Conservation (phyloP, 2,113 vertebrate species). For the Oryzias woworae region DNA sequence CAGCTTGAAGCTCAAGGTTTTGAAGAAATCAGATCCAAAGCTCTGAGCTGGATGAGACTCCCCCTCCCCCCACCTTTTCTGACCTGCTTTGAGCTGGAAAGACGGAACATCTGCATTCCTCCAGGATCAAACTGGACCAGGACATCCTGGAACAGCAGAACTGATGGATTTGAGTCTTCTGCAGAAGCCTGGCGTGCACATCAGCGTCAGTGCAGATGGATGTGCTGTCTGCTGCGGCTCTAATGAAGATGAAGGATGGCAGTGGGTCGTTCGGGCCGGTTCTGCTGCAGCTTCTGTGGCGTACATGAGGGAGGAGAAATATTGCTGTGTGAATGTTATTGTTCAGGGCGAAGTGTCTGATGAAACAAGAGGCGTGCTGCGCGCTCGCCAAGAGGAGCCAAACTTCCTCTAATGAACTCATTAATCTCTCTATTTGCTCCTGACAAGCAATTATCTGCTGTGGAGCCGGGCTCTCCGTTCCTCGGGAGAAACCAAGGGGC, state of each 20-base stretch:
- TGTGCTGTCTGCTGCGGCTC: too few species aligned
- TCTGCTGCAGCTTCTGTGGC: constrained; percentile 22
- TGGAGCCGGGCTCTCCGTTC: background rate
- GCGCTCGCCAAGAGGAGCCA: constrained; percentile 59
- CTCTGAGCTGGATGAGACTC: too few species aligned
- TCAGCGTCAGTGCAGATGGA: too few species aligned
- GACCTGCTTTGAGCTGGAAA: too few species aligned
- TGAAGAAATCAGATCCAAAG: too few species aligned
- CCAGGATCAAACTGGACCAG: too few species aligned
- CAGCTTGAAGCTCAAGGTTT: too few species aligned
- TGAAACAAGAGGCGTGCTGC: constrained; percentile 73
- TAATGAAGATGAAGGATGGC: constrained; percentile 93
- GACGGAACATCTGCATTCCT: too few species aligned
- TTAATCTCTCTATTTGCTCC: constrained; percentile 76
- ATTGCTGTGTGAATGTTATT: constrained; percentile 70
- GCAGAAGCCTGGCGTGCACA: too few species aligned
- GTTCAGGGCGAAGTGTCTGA: constrained; percentile 70
- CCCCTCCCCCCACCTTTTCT: too few species aligned
- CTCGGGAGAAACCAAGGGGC: background rate
- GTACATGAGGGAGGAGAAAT: constrained; percentile 50
- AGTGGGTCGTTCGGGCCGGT: constrained; percentile 79
- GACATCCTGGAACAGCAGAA: too few species aligned
- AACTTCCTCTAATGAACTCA: constrained; percentile 74
- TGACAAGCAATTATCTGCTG: constrained; percentile 74
- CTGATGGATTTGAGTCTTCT: too few species aligned